Percentiles rank a stretch among this genome's conserved stretches.
These are phyloP conservation scores for Brachionus angularis DNA, from an alignment of 1,140 invertebrate species.

Conservation along the genomic window DNA sequence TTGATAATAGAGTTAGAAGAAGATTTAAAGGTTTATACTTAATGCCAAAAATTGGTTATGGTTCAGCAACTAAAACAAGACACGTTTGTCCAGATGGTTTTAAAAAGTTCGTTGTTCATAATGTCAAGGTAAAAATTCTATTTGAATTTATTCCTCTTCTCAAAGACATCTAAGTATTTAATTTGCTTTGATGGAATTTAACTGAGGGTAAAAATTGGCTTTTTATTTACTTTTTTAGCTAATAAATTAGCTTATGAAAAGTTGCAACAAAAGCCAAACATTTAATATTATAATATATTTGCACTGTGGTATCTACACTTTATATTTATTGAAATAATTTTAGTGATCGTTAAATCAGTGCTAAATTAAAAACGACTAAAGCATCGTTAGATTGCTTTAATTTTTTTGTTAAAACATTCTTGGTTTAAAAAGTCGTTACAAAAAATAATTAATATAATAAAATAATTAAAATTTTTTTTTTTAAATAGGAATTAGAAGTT, in stretches of 20 bases:
- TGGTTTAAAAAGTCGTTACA: slow-evolving; percentile 36
- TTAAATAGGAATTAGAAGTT: slow-evolving; percentile 85
- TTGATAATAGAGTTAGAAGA: slow-evolving; percentile 96
- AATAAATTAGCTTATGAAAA: background rate
- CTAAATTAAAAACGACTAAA: slow-evolving; percentile 26
- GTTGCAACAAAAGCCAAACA: slow-evolving; percentile 26
- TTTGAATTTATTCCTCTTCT: background rate
- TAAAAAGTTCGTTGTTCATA: slow-evolving; percentile 82
- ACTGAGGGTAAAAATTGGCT: slow-evolving; percentile 27
- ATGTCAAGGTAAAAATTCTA: slow-evolving; percentile 67
- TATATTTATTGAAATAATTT: slow-evolving; percentile 15
- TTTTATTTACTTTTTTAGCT: slow-evolving; percentile 20
- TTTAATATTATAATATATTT: background rate
- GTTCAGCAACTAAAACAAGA: slow-evolving; percentile 83
- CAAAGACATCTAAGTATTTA: slow-evolving; percentile 20
- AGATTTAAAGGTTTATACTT: slow-evolving; percentile 96
- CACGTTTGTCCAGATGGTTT: slow-evolving; percentile 97
- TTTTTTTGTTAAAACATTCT: slow-evolving; percentile 11
- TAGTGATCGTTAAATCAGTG: slow-evolving; percentile 44
- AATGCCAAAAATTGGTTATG: slow-evolving; percentile 99
- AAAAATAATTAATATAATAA: background rate
- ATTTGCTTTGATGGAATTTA: slow-evolving; percentile 23
- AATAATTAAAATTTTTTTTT: slow-evolving; percentile 14
- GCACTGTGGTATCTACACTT: slow-evolving; percentile 44
- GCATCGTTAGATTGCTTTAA: slow-evolving; percentile 43